These are phyloP conservation scores for Pissodes strobi DNA, from an alignment of 1,140 invertebrate species.

Conservation along the genomic window DNA sequence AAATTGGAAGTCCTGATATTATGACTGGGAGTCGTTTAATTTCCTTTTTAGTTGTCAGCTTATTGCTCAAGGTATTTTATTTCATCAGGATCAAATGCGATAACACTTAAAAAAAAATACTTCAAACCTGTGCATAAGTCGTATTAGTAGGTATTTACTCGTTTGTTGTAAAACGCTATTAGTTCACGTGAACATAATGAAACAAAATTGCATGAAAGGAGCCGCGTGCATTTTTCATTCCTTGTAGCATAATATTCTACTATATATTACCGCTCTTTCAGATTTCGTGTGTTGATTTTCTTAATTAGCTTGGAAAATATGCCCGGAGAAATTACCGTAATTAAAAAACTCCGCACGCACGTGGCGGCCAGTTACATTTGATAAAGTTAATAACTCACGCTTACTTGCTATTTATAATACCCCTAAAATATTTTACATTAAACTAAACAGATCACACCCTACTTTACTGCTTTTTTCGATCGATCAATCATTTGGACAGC, in stretches of 20 bases:
- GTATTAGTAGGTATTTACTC: no score
- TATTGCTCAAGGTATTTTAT: no score
- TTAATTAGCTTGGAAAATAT: conserved; percentile 23
- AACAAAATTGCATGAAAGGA: conserved; percentile 13
- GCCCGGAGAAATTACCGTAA: conserved; percentile 24
- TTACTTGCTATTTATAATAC: conserved; percentile 16
- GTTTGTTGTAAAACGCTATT: no score
- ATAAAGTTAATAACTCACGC: conserved; percentile 27
- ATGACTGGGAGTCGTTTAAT: no score
- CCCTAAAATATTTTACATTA: conserved; percentile 17
- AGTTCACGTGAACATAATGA: conserved; percentile 1
- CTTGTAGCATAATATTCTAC: conserved; percentile 20
- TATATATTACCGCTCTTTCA: conserved; percentile 10
- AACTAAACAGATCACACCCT: conserved; percentile 11
- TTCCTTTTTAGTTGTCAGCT: no score
- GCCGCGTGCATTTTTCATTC: conserved; percentile 4
- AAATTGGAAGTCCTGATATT: no score
- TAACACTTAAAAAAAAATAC: no score
- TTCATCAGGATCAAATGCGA: no score
- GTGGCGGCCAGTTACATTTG: conserved; percentile 16
- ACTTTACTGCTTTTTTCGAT: conserved; percentile 6
- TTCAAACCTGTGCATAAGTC: no score
- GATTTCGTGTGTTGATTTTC: conserved; percentile 25
- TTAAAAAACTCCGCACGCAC: conserved; percentile 26
- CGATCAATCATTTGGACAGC: conserved; percentile 1